Percentiles rank a stretch among this genome's conserved stretches.
Conservation (phyloP, 2,113 vertebrate species). For the Lycaon pictus region DNA sequence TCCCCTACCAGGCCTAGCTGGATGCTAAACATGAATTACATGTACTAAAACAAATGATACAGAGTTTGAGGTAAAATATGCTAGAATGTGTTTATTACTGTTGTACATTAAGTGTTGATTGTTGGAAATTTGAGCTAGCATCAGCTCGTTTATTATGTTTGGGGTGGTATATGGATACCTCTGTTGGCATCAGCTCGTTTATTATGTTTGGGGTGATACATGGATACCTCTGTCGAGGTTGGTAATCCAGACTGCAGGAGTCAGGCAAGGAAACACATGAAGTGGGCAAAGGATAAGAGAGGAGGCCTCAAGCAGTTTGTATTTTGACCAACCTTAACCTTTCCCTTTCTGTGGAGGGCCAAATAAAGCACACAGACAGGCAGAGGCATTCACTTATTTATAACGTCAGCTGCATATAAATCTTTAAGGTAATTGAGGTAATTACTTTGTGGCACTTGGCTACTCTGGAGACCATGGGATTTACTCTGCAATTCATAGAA, state of each 20-base stretch:
- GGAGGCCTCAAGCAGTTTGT: neutral
- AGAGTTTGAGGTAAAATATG: neutral
- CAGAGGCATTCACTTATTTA: neutral
- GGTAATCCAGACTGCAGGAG: neutral
- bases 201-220: neutral
- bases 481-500: neutral
- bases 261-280: neutral
- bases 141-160: neutral
- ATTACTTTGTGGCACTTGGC: neutral
- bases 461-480: neutral
- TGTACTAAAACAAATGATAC: neutral
- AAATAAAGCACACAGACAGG: neutral
- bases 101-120: neutral
- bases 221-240: neutral
- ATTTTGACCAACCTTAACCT: neutral
- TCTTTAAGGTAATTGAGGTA: neutral
- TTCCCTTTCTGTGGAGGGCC: neutral
- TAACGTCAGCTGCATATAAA: neutral
- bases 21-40: conserved; percentile 27
- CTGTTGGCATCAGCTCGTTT: neutral
- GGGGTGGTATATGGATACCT: neutral
- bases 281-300: neutral
- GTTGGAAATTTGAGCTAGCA: neutral
- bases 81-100: neutral
- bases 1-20: neutral